These are phyloP conservation scores for Frieseomelitta varia DNA, from an alignment of 1,140 invertebrate species.

Conservation along the genomic window DNA sequence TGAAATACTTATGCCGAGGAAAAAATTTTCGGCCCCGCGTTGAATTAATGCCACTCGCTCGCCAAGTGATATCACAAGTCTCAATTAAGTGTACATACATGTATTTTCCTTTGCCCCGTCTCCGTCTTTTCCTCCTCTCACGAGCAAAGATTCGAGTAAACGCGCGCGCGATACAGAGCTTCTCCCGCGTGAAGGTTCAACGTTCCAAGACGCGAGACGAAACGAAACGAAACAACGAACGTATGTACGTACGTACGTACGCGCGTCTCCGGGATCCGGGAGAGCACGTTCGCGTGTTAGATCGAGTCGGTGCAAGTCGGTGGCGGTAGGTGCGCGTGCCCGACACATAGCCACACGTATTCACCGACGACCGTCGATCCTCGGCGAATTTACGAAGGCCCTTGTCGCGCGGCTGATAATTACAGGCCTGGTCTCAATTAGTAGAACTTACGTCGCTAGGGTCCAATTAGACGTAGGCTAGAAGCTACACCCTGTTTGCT, in stretches of 20 bases:
- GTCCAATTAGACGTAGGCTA: slow-evolving; percentile 83
- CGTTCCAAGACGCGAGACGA: not conserved
- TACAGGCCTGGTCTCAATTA: slow-evolving; percentile 82
- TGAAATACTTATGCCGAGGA: slow-evolving; percentile 10
- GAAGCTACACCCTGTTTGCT: slow-evolving; percentile 81
- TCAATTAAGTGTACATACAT: not conserved
- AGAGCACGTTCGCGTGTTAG: not conserved
- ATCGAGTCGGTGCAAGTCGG: not conserved
- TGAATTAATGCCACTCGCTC: not conserved
- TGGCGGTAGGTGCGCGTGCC: no score
- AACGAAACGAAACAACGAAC: not conserved
- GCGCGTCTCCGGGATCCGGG: not conserved
- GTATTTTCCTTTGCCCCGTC: no score
- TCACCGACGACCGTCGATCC: slow-evolving; percentile 44
- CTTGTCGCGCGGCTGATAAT: slow-evolving; percentile 71
- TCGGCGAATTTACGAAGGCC: slow-evolving; percentile 66
- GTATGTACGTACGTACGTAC: no score
- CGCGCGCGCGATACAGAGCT: not conserved
- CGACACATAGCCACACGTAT: not conserved
- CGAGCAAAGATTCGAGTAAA: not conserved
- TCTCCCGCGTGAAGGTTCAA: slow-evolving; percentile 14
- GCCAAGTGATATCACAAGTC: not conserved
- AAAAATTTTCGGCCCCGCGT: not conserved
- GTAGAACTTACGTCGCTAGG: slow-evolving; percentile 82
- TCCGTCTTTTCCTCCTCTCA: no score